Evolutionary conservation across 2,888 invertebrate species (phyloP).

Genomic region (Xestobium rufovillosum): DNA sequence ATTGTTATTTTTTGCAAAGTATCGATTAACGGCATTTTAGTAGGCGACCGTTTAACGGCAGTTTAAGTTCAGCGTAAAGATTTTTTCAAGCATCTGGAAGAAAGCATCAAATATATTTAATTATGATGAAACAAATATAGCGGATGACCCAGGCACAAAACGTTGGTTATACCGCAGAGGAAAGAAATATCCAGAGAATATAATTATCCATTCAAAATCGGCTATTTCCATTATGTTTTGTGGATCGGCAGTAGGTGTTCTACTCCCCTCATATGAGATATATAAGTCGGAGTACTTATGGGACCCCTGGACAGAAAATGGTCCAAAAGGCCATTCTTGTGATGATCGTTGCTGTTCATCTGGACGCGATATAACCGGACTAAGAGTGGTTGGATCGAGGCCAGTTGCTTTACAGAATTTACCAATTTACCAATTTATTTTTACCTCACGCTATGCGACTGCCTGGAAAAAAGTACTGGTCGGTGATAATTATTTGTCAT

Average conservation of each 20-base stretch:
- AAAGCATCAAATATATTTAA: constrained; percentile 24
- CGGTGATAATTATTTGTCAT: constrained; percentile 17
- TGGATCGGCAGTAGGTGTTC: constrained; percentile 31
- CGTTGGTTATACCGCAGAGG: neutral
- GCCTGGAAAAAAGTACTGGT: constrained; percentile 18
- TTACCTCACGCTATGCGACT: constrained; percentile 18
- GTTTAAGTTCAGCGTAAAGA: too few relatives aligned
- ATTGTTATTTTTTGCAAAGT: too few relatives aligned
- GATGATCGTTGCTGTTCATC: constrained; percentile 10
- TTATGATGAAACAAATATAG: constrained; percentile 32
- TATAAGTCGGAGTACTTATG: constrained; percentile 22
- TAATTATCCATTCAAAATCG: constrained; percentile 22
- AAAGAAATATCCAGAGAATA: constrained; percentile 1
- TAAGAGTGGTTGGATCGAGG: constrained; percentile 13
- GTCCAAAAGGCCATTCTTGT: constrained; percentile 26
- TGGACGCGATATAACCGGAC: constrained; percentile 17
- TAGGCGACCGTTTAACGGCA: too few relatives aligned
- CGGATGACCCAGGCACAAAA: constrained; percentile 27
- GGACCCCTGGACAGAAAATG: constrained; percentile 26
- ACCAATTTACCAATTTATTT: constrained; percentile 15
- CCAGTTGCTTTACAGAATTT: constrained; percentile 18
- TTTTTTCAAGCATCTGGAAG: constrained; percentile 24
- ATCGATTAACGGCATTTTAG: too few relatives aligned
- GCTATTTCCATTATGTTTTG: constrained; percentile 33
- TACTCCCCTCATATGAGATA: constrained; percentile 35